Evolutionary conservation across 2,113 vertebrate genomes (phyloP).

Genomic region (Oophaga pumilio): DNA sequence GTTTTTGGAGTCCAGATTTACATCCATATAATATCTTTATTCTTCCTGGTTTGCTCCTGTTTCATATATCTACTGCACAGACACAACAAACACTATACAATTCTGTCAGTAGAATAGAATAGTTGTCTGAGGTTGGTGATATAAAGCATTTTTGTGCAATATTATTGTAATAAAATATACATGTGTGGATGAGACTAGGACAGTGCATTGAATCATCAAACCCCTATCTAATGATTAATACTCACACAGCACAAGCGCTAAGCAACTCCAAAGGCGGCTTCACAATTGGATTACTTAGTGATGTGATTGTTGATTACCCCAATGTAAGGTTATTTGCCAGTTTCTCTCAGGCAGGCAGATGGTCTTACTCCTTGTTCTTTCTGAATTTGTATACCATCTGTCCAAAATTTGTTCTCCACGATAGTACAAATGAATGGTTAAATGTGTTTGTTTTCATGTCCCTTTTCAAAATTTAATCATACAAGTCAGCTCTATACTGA

Average conservation of each 20-base stretch:
- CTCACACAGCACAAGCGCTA: background rate
- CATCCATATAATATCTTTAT: constrained; percentile 39
- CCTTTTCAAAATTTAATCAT: background rate
- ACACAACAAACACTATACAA: constrained; percentile 15
- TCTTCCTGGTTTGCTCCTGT: constrained; percentile 36
- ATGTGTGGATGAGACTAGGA: background rate
- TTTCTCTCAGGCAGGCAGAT: constrained; percentile 39
- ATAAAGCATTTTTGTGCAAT: background rate
- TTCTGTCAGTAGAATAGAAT: background rate
- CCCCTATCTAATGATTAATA: background rate
- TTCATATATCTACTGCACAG: constrained; percentile 5
- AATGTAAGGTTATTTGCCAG: constrained; percentile 33
- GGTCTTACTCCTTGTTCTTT: constrained; percentile 32
- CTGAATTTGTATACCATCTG: constrained; percentile 48
- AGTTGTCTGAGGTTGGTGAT: background rate
- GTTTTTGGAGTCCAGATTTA: constrained; percentile 41
- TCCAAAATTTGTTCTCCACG: constrained; percentile 38
- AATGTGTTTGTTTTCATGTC: background rate
- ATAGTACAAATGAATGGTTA: constrained; percentile 26
- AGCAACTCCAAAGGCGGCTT: background rate
- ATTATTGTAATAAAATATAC: background rate
- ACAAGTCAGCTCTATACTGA: background rate
- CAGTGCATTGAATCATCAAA: background rate
- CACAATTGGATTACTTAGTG: constrained; percentile 47
- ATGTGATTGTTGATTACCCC: constrained; percentile 50